A percentile compares a stretch with the other conserved stretches of the same genome.
phyloP scores from a whole-genome alignment of 2,888 invertebrate genomes.

The Unio delphinus region DNA sequence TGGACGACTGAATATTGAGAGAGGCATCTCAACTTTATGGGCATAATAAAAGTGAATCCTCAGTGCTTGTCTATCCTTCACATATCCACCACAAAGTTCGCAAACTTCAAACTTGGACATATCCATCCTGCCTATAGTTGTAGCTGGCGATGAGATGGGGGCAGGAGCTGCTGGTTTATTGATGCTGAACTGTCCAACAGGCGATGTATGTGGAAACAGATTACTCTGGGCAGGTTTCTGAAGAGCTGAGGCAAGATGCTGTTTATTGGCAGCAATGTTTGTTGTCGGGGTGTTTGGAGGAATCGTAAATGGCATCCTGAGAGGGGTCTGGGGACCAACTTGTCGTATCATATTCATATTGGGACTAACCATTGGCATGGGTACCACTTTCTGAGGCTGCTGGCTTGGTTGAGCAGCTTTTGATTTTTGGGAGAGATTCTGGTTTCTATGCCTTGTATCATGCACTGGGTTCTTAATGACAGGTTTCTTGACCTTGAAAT shows the following conservation, averaged over 20 bases:
- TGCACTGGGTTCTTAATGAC: conserved; percentile 8
- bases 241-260: background rate
- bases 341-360: too few species aligned
- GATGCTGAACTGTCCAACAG: too few species aligned
- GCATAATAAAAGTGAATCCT: conserved; percentile 98
- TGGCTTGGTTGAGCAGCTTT: conserved; percentile 3
- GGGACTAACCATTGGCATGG: background rate
- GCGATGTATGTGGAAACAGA: too few species aligned
- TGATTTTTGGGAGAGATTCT: conserved; percentile 6
- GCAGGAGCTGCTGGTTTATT: too few species aligned
- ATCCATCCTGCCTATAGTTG: conserved; percentile 24
- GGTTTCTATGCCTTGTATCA: conserved; percentile 5
- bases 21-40: conserved; percentile 80
- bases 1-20: conserved; percentile 54
- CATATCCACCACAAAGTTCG: conserved; percentile 97
- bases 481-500: conserved; percentile 50
- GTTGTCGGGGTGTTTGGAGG: background rate
- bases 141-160: conserved; percentile 1
- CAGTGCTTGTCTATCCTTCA: conserved; percentile 93
- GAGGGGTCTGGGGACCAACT: too few species aligned
- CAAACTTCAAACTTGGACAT: conserved; percentile 74
- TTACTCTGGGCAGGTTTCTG: too few species aligned
- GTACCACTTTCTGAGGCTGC: background rate
- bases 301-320: background rate
- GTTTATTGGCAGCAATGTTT: background rate